Conservation (phyloP, 1,140 invertebrate genomes). For the Fopius arisanus region DNA sequence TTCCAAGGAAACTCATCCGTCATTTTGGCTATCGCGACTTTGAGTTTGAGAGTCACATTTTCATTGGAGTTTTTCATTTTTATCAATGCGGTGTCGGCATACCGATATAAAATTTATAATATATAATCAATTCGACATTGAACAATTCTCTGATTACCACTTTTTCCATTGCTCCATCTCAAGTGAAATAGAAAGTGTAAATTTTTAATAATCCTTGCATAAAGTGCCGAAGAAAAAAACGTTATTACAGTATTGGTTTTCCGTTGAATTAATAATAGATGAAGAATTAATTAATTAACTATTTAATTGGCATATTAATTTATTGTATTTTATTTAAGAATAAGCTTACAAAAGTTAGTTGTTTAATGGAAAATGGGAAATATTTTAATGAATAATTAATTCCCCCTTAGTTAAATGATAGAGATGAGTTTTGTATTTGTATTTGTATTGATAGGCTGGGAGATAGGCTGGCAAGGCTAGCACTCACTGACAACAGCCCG, state of each 20-base stretch:
- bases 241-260: background rate
- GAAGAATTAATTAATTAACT: background rate
- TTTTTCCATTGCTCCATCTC: too few species aligned
- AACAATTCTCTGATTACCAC: too few species aligned
- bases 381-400: background rate
- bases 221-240: too few species aligned
- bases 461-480: background rate
- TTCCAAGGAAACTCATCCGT: too few species aligned
- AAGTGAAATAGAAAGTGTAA: too few species aligned
- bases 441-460: background rate
- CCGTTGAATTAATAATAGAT: background rate
- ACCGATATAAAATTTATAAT: too few species aligned
- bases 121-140: too few species aligned
- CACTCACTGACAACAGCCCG: conserved; percentile 80
- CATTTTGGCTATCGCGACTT: too few species aligned
- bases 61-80: too few species aligned
- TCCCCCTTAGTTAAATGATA: background rate
- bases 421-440: conserved; percentile 10
- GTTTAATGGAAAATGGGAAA: background rate
- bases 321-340: conserved; percentile 17
- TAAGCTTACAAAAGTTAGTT: conserved; percentile 9
- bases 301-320: conserved; percentile 1
- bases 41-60: too few species aligned
- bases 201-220: too few species aligned
- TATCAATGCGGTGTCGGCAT: too few species aligned